Base-by-base conservation (phyloP, 2,797 vertebrate species). In the Parotocinclus haroldoi region DNA sequence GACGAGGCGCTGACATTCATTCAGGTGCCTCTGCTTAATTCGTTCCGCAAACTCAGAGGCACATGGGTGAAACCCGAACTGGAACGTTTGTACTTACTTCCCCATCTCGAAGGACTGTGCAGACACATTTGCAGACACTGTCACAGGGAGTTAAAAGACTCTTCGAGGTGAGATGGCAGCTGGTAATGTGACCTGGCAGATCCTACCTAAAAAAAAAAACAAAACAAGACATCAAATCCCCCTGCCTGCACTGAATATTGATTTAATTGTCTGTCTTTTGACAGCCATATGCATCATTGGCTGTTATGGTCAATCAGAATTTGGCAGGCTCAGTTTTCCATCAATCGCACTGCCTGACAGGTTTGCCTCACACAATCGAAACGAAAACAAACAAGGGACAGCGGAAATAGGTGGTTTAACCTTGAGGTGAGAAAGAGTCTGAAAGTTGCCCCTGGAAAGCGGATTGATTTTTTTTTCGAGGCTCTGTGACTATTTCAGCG, bases 231-330 rank as follows among this genome's bases (percentile, higher is more conserved):
- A 88, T 93, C 91, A 93, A 92, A 91, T 93, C 87, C 91, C 89
- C 91, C 92, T 57, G 56, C 60, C 76, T 77, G 76, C 40, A 78
- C 76, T 91, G 90, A 94, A 92, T 96, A 95, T 95, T 94, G 94
- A 97, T 96, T 95, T 91, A 92, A 95, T 96, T 95, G 93, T 96
- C 93, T 93, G 89, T 92, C 91, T 92, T 94, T 92, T 96, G 93
- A 95, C 92, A 91, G 91, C 92, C 92, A 90, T 93, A 94, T 95
- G 90, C 93, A 95, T 95, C 94, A 95, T 94, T 91, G 88, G 88
- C 91, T 91, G 92, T 93, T 92, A 95, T 93, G 93, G 92, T 95
- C 93, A 93, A 92, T 94, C 92, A 90, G 87, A 91, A 89, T 90
- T 92, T 94, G 92, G 91, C 92, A 92, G 92, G 88, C 91, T 85